Evolutionary conservation across 92 coral and sea anemone genomes (phyloP), one percentile per base, ranked within the genome.

Genomic region (Blastomussa wellsi): DNA sequence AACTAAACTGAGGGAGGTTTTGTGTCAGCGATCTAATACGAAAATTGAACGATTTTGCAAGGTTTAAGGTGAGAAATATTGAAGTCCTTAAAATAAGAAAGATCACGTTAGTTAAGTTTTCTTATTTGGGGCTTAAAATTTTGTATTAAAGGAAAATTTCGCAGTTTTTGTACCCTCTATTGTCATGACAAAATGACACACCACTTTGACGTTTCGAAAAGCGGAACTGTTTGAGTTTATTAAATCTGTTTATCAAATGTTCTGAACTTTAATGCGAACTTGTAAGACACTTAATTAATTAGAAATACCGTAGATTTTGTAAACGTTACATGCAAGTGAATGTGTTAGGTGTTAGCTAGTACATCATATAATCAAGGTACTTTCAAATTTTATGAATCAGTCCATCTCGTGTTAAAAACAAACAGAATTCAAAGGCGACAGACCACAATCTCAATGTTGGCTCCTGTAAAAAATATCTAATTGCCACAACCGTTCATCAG

Each of bases 51-150:
- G 47, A 60, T 44, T 67, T 66, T 81, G 12, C 36, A n/a, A 68
- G 35, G 5, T 82, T 71, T 71, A 52, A 82, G 86, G 86, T 82
- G 31, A 82, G 78, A 82, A 24, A 71, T 33, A 78, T 36, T 15
- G 20, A 26, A 38, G 15, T 17, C 53, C 14, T 1, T n/a, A 24
- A 47, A 10, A n/a, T 48, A 1, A 49, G 22, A 22, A 12, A 6
- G 47, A 48, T 24, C 19, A 14, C 5, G 48, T 20, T 77, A 5
- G 15, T 33, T 36, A 19, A 0, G 2, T 19, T 55, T 20, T 37
- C 31, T n/a, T 12, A 17, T 32, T 77, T 52, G n/a, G 47, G 42
- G 48, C 20, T 55, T 17, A 4, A 31, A n/a, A 10, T 47, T 19
- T 35, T 29, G 1, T 33, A 20, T 20, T 32, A 35, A 77, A 36